Conservation (phyloP, 2,888 invertebrate species). For the Aromia moschata region DNA sequence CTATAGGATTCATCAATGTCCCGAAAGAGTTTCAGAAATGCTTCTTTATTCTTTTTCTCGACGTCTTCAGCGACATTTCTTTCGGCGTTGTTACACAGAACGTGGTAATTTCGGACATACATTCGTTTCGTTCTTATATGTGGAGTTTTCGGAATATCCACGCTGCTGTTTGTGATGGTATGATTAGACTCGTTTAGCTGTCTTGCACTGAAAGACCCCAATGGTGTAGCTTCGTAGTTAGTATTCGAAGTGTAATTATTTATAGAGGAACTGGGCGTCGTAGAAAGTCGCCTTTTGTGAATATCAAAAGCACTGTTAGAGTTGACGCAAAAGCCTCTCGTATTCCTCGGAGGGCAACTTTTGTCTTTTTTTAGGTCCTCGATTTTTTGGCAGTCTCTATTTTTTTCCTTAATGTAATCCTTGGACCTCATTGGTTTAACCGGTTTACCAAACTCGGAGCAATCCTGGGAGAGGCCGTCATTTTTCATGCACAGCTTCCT, state of each 20-base stretch:
- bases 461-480: conserved; percentile 43
- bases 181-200: too few species aligned
- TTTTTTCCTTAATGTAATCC: conserved; percentile 28
- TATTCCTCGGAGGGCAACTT: conserved; percentile 34
- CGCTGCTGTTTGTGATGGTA: too few species aligned
- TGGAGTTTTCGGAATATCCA: too few species aligned
- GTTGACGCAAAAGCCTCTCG: conserved; percentile 8
- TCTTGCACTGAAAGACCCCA: too few species aligned
- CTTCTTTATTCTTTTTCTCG: conserved; percentile 22
- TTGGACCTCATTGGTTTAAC: conserved; percentile 39
- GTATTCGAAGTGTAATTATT: too few species aligned
- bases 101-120: conserved; percentile 35
- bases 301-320: background rate
- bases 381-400: conserved; percentile 34
- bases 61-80: conserved; percentile 19
- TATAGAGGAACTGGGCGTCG: too few species aligned
- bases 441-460: conserved; percentile 42
- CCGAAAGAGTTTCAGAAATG: conserved; percentile 19
- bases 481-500: conserved; percentile 41
- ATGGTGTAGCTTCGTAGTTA: too few species aligned
- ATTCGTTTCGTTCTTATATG: background rate
- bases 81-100: conserved; percentile 30
- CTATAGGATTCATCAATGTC: conserved; percentile 29
- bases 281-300: conserved; percentile 10
- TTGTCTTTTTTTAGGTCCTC: conserved; percentile 37